phyloP scores from a whole-genome alignment of 1,140 invertebrate species.

The Cydia splendana region DNA sequence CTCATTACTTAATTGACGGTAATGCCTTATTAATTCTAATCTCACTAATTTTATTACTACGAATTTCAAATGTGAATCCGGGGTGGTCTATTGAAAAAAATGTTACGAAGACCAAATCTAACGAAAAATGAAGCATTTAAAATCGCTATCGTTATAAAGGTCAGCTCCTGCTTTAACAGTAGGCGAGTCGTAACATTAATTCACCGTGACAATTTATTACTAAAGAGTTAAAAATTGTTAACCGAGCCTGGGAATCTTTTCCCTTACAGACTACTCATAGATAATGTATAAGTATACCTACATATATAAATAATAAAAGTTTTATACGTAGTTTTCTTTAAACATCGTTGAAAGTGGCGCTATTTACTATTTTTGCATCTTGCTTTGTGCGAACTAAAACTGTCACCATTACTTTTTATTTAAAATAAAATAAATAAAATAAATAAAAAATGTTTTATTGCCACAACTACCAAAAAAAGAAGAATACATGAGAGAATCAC shows the following conservation, averaged over 20 bases:
- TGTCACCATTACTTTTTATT: too few relatives aligned
- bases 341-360: too few relatives aligned
- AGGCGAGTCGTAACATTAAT: slow-evolving; percentile 53
- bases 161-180: slow-evolving; percentile 48
- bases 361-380: too few relatives aligned
- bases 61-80: slow-evolving; percentile 42
- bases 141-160: slow-evolving; percentile 50
- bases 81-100: slow-evolving; percentile 56
- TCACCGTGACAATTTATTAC: slow-evolving; percentile 60
- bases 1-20: slow-evolving; percentile 53
- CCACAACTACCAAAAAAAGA: too few relatives aligned
- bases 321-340: neutral
- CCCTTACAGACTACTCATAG: neutral
- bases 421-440: too few relatives aligned
- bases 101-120: slow-evolving; percentile 34
- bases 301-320: neutral
- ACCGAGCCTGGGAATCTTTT: neutral
- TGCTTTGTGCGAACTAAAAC: too few relatives aligned
- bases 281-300: neutral
- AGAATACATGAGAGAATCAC: too few relatives aligned
- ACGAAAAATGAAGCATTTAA: slow-evolving; percentile 49
- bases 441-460: too few relatives aligned
- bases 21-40: slow-evolving; percentile 62
- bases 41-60: slow-evolving; percentile 42
- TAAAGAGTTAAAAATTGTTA: slow-evolving; percentile 35